Conservation (phyloP, 1,140 invertebrate genomes). For the Papilio glaucus region DNA sequence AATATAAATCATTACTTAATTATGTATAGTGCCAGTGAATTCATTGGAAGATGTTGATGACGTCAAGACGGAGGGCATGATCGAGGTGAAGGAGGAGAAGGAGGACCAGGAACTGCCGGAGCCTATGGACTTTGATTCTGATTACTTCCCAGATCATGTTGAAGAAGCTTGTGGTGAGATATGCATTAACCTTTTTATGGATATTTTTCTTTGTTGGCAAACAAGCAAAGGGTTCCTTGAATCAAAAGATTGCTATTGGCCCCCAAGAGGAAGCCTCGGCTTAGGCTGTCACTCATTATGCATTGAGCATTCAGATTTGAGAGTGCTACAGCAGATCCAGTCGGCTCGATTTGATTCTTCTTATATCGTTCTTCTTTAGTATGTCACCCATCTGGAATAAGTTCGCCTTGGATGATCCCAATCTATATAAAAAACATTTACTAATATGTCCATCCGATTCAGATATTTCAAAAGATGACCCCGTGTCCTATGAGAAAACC, state of each 20-base stretch:
- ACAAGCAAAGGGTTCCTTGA: too few species aligned
- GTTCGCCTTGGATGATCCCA: too few species aligned
- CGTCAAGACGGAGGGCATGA: not conserved
- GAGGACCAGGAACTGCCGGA: not conserved
- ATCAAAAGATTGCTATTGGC: too few species aligned
- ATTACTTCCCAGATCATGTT: constrained; percentile 35
- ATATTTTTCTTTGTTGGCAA: not conserved
- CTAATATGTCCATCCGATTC: not conserved
- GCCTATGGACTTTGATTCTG: constrained; percentile 43
- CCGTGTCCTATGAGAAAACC: constrained; percentile 17
- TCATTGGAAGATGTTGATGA: not conserved
- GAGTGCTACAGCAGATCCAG: too few species aligned
- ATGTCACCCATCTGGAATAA: too few species aligned
- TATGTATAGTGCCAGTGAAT: not conserved
- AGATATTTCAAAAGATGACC: constrained; percentile 16
- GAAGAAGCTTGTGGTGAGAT: constrained; percentile 35
- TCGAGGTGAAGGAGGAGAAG: constrained; percentile 38
- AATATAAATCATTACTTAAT: not conserved
- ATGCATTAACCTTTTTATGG: not conserved
- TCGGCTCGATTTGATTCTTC: too few species aligned
- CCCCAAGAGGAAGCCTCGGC: too few species aligned
- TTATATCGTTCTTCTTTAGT: too few species aligned
- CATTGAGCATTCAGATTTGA: too few species aligned
- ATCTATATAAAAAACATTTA: too few species aligned
- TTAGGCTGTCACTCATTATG: too few species aligned